phyloP scores from a whole-genome alignment of 2,888 invertebrate genomes.

The Caenorhabditis plicata region DNA sequence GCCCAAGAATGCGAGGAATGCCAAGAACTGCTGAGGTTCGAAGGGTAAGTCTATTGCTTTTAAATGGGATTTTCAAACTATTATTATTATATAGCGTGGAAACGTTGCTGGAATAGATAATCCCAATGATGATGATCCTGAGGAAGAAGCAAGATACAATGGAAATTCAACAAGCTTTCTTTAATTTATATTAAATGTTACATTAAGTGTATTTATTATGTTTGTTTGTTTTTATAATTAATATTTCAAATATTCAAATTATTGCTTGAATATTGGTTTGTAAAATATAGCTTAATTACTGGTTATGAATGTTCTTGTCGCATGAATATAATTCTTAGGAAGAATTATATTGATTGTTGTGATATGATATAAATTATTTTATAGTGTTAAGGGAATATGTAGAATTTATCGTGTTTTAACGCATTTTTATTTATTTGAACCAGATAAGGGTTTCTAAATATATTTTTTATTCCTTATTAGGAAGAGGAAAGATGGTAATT shows the following conservation, averaged over 20 bases:
- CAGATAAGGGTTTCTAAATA: not conserved
- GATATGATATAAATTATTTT: too few species aligned
- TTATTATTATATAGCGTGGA: constrained; percentile 32
- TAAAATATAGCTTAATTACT: too few species aligned
- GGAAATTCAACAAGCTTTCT: constrained; percentile 51
- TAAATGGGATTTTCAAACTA: too few species aligned
- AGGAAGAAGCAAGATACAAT: constrained; percentile 40
- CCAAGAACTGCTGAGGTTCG: constrained; percentile 29
- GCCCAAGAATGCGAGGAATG: constrained; percentile 14
- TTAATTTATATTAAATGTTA: constrained; percentile 7
- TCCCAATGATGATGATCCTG: constrained; percentile 32
- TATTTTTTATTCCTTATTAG: too few species aligned
- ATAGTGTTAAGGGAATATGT: too few species aligned
- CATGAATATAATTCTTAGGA: not conserved
- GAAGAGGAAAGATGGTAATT: constrained; percentile 8
- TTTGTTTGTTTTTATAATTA: constrained; percentile 3
- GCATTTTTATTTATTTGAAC: not conserved
- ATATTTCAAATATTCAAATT: constrained; percentile 1
- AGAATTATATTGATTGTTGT: too few species aligned
- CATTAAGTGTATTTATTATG: not conserved
- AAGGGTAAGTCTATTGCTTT: constrained; percentile 9
- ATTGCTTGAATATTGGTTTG: not conserved
- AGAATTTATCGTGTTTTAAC: too few species aligned
- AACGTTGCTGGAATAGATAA: constrained; percentile 38
- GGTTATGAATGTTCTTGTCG: too few species aligned